These are phyloP conservation scores for Melanargia galathea DNA, from an alignment of 2,888 invertebrate genomes.

Conservation along the genomic window DNA sequence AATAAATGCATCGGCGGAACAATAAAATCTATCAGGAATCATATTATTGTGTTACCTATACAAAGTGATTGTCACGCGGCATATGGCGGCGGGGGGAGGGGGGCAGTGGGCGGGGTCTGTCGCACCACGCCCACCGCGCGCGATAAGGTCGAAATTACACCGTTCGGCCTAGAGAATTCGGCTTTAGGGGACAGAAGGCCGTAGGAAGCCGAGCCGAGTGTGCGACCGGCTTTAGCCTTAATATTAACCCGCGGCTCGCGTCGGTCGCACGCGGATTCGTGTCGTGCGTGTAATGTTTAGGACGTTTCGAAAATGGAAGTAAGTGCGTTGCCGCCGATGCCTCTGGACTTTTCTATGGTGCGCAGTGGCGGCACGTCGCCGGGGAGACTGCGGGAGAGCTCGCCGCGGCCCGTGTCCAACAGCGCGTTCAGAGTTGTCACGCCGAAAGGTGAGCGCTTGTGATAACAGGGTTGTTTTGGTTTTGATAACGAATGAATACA, in stretches of 20 bases:
- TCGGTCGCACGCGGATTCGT: constrained; percentile 66
- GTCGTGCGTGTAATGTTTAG: constrained; percentile 39
- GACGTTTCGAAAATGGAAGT: constrained; percentile 78
- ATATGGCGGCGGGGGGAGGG: constrained; percentile 55
- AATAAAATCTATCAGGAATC: constrained; percentile 82
- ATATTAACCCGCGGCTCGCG: constrained; percentile 70
- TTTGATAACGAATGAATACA: neutral
- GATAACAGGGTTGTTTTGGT: neutral
- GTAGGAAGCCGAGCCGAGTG: constrained; percentile 56
- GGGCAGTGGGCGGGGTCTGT: constrained; percentile 60
- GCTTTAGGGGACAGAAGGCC: constrained; percentile 69
- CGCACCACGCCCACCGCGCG: constrained; percentile 66
- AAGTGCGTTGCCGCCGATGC: constrained; percentile 84
- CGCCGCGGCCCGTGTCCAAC: constrained; percentile 71
- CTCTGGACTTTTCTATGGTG: constrained; percentile 86
- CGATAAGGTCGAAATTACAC: constrained; percentile 79
- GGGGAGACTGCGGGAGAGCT: constrained; percentile 60
- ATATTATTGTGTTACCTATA: constrained; percentile 82
- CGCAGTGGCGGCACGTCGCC: constrained; percentile 67
- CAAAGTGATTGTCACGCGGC: constrained; percentile 80
- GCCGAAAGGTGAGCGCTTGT: constrained; percentile 80
- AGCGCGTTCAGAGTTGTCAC: constrained; percentile 87
- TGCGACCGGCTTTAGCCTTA: constrained; percentile 64
- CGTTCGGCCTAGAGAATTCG: constrained; percentile 69
- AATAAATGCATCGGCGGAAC: constrained; percentile 76